These are phyloP conservation scores for Brachyptera risi DNA, from an alignment of 2,888 invertebrate species.

Conservation along the genomic window DNA sequence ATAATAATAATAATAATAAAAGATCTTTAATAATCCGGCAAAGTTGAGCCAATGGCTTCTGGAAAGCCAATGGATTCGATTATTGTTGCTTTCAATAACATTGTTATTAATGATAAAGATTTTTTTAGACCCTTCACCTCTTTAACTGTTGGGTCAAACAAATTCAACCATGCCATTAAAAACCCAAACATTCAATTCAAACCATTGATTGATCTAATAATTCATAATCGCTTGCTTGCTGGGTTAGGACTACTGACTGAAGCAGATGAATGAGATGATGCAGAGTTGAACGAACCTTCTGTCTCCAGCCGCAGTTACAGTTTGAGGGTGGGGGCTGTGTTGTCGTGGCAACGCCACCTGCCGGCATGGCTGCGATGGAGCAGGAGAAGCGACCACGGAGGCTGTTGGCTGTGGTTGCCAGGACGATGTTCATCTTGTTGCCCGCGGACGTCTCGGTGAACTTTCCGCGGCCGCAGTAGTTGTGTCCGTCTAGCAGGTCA, in stretches of 20 bases:
- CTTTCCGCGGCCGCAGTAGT: slow-evolving; percentile 53
- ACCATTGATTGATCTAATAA: too few relatives aligned
- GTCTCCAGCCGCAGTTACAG: slow-evolving; percentile 56
- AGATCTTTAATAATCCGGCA: too few relatives aligned
- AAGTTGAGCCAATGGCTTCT: too few relatives aligned
- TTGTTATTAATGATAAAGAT: slow-evolving; percentile 52
- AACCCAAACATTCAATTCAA: too few relatives aligned
- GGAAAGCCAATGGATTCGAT: too few relatives aligned
- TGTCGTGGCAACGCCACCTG: background rate
- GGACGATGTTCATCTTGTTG: slow-evolving; percentile 37
- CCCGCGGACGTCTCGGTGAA: slow-evolving; percentile 38
- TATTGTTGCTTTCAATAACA: slow-evolving; percentile 50
- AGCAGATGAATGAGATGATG: too few relatives aligned
- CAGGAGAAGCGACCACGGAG: background rate
- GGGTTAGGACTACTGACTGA: too few relatives aligned
- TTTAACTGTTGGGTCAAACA: too few relatives aligned
- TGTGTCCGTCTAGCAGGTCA: slow-evolving; percentile 45
- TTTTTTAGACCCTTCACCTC: too few relatives aligned
- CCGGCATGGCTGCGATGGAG: background rate
- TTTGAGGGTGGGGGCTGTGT: slow-evolving; percentile 30
- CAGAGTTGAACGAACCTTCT: slow-evolving; percentile 10
- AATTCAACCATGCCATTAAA: too few relatives aligned
- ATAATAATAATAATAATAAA: too few relatives aligned
- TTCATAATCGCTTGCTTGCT: too few relatives aligned
- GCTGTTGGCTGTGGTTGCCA: slow-evolving; percentile 16